Evolutionary conservation across 2,113 vertebrate species (phyloP).

Genomic region (Rana temporaria): DNA sequence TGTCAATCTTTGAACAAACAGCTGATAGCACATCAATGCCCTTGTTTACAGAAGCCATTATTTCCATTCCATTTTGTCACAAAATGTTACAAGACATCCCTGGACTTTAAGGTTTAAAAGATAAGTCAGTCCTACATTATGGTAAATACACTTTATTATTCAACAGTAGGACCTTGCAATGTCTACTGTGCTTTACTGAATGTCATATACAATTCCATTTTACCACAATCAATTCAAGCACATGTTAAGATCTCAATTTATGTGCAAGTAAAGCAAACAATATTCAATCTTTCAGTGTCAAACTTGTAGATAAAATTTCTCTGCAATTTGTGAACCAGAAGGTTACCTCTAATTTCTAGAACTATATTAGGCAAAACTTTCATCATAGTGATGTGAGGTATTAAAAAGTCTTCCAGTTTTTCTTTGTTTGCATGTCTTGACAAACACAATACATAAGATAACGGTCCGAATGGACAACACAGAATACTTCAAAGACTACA

Average conservation of each 20-base stretch:
- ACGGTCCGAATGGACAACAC: conserved; percentile 70
- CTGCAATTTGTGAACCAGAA: conserved; percentile 8
- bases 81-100: neutral
- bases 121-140: neutral
- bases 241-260: conserved; percentile 12
- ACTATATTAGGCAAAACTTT: conserved; percentile 2
- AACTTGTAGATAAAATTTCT: neutral
- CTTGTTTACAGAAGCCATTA: conserved; percentile 4
- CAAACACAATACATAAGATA: conserved; percentile 73
- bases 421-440: conserved; percentile 63
- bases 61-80: neutral
- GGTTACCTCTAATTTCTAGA: conserved; percentile 2
- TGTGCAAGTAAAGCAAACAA: conserved; percentile 8
- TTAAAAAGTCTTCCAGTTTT: conserved; percentile 63
- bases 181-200: conserved; percentile 3
- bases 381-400: conserved; percentile 23
- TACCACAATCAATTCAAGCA: neutral
- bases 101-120: neutral
- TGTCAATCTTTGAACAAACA: conserved; percentile 46
- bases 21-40: neutral
- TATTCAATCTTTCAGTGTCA: neutral
- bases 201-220: conserved; percentile 13
- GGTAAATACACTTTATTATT: neutral
- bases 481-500: conserved; percentile 69
- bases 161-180: neutral